phyloP scores from a whole-genome alignment of 1,140 invertebrate species.

The Dysdera silvatica region DNA sequence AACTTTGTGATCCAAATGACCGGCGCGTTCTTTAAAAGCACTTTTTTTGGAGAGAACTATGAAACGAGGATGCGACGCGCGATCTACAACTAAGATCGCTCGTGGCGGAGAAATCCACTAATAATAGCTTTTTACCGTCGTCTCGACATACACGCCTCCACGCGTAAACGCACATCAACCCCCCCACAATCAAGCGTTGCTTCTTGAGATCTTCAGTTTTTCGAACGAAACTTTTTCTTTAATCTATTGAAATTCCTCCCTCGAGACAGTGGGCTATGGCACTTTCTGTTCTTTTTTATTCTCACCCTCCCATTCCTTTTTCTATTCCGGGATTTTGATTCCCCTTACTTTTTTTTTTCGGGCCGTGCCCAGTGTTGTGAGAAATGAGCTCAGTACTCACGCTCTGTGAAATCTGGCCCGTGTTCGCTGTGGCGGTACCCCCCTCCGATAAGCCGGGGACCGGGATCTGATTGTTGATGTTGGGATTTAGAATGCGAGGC shows the following conservation, averaged over 20 bases:
- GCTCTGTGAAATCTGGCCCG: slow-evolving; percentile 28
- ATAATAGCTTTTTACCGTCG: no score
- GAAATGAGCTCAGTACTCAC: slow-evolving; percentile 30
- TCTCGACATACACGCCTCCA: no score
- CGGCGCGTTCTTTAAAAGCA: no score
- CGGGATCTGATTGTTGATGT: slow-evolving; percentile 31
- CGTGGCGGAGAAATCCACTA: no score
- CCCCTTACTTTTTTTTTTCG: not conserved
- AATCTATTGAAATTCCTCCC: slow-evolving; percentile 29
- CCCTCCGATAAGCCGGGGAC: slow-evolving; percentile 24
- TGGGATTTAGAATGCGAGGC: slow-evolving; percentile 19
- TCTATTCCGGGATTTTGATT: not conserved
- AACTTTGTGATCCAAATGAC: no score
- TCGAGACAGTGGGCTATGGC: slow-evolving; percentile 7
- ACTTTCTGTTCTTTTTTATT: not conserved
- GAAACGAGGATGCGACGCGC: no score
- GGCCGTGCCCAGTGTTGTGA: slow-evolving; percentile 26
- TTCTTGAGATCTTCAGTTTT: no score
- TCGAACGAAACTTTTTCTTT: slow-evolving; percentile 17
- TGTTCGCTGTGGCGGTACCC: slow-evolving; percentile 13
- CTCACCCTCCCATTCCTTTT: not conserved
- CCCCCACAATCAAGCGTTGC: no score
- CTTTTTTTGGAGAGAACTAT: no score
- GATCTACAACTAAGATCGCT: no score
- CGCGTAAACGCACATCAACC: no score